Evolutionary conservation across 2,113 vertebrate genomes (phyloP).

Genomic region (Scytalopus superciliaris): DNA sequence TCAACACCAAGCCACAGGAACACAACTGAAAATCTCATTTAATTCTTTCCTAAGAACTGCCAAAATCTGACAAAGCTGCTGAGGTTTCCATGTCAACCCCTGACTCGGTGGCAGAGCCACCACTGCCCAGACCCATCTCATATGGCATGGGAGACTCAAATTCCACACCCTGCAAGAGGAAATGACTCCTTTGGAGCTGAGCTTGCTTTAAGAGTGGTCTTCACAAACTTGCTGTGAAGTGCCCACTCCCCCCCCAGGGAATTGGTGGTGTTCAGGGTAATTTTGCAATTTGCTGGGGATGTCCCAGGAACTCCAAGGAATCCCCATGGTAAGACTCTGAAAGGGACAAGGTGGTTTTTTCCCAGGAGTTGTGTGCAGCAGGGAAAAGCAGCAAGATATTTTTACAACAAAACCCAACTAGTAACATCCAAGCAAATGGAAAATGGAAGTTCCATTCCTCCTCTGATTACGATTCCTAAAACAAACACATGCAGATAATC

Average conservation of each 20-base stretch:
- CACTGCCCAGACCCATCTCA: background rate
- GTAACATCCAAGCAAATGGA: background rate
- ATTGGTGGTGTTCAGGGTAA: background rate
- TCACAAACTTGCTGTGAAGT: background rate
- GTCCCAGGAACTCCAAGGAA: background rate
- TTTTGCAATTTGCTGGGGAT: background rate
- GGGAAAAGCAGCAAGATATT: background rate
- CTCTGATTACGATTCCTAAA: background rate
- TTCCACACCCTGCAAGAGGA: background rate
- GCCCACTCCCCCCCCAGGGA: background rate
- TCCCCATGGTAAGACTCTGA: fast-evolving
- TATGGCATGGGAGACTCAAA: background rate
- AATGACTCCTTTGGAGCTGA: background rate
- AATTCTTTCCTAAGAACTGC: background rate
- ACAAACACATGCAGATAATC: background rate
- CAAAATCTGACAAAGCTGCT: background rate
- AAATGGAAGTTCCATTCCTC: slow-evolving; percentile 23
- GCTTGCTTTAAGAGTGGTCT: background rate
- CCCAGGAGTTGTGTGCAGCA: background rate
- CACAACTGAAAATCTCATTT: background rate
- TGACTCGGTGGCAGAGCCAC: background rate
- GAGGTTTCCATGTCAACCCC: background rate
- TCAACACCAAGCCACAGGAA: background rate
- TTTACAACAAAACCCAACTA: background rate
- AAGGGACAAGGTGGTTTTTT: background rate